Base-by-base conservation (phyloP, 2,113 vertebrate species). In the Pionites leucogaster region DNA sequence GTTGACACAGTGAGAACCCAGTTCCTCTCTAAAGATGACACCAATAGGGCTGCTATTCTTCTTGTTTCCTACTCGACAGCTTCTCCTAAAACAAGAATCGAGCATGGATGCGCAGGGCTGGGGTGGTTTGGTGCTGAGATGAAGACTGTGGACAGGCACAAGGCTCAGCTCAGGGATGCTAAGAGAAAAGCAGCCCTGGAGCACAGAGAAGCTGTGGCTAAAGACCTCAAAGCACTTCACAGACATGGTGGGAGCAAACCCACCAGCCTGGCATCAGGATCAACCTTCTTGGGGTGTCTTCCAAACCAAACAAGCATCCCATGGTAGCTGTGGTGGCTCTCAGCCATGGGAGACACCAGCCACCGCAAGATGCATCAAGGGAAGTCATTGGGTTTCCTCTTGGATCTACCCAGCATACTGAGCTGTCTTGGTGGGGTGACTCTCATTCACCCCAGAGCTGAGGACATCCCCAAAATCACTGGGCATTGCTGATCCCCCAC, bases 1-100 rank as follows among this genome's bases (percentile, higher is more conserved):
- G 96, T 83, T 88, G 97, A 97, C 97, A 98, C 97, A 98, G 97
- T 97, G 97, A 97, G 97, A 96, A 97, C 97, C 94, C 97, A 98
- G 97, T 96, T 98, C 98, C 97, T 97, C 97, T 97, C 96, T 68
- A 93, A 97, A 96, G 68, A 94, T 52, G 71, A 92, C 96, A 97
- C 97, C 96, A 97, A 97, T 79, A 96, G 97, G 95, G 96, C 96
- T 93, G 93, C 95, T 78, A 86, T 97, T 98, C 97, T 97, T 90
- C 97, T 97, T 92, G 93, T 96, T 98, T 98, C 97, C 98, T 97
- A 92, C 97, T 97, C 49, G 25, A 97, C 95, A 96, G 97, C 96
- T 97, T 97, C 75, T 86, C 90, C 89, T 4, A 17, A 5, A 62
- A 27, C 49, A 59, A 23, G 5, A 4, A 17, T 85, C 0, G 37